Percentiles rank a stretch among this genome's conserved stretches.
phyloP scores from a whole-genome alignment of 2,113 vertebrate genomes.

The Nycticebus coucang region DNA sequence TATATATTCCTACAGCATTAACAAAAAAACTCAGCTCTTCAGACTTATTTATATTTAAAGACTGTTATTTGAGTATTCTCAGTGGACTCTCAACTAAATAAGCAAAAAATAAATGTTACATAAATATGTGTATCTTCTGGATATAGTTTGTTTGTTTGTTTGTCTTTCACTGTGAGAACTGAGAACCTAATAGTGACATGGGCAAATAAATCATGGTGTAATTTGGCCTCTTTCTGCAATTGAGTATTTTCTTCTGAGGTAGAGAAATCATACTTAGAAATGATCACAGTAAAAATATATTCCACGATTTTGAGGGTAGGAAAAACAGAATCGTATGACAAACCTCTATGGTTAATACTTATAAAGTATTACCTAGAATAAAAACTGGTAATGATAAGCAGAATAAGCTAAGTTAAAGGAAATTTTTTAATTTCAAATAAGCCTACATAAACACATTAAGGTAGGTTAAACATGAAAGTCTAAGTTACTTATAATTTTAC shows the following conservation, averaged over 20 bases:
- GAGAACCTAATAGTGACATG: neutral
- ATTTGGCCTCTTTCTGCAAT: neutral
- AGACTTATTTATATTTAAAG: neutral
- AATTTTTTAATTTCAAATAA: constrained; percentile 18
- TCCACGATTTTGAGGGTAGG: neutral
- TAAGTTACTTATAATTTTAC: neutral
- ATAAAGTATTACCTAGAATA: neutral
- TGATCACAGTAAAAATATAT: neutral
- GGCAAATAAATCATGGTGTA: neutral
- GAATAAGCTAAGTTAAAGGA: neutral
- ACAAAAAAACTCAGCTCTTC: neutral
- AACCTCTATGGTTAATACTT: neutral
- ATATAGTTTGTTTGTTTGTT: neutral
- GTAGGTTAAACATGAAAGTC: constrained; percentile 3
- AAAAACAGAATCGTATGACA: neutral
- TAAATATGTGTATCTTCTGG: neutral
- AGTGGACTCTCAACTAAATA: neutral
- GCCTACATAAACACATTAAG: neutral
- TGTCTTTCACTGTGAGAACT: neutral
- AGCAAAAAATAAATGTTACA: neutral
- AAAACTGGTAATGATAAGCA: neutral
- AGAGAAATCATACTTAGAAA: neutral
- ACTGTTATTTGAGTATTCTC: neutral
- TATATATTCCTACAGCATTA: neutral
- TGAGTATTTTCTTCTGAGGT: neutral